Conservation (phyloP, 64 coral and sea anemone genomes). For the Montipora cactus region DNA sequence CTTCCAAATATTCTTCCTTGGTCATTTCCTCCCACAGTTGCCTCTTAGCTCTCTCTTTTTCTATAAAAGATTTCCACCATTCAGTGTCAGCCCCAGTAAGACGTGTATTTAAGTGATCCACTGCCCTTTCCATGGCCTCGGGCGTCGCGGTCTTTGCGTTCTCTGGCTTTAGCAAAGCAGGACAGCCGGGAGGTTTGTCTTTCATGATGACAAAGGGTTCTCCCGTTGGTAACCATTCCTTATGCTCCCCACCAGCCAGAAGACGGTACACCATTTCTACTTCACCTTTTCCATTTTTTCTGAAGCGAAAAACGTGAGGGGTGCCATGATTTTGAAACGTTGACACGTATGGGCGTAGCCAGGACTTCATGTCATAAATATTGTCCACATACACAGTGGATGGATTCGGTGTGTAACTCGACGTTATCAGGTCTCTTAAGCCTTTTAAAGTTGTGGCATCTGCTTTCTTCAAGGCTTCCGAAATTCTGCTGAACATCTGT, state of each 20-base stretch:
- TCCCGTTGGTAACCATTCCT: background rate
- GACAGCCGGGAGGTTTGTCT: background rate
- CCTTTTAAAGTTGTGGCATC: background rate
- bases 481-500: background rate
- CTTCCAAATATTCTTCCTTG: background rate
- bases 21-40: background rate
- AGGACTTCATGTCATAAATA: constrained; percentile 51
- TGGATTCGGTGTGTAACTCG: background rate
- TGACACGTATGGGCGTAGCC: constrained; percentile 40
- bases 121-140: background rate
- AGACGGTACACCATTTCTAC: background rate
- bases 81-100: background rate
- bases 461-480: background rate
- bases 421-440: background rate
- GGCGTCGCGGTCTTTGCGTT: background rate
- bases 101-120: background rate
- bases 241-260: background rate
- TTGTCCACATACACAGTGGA: background rate
- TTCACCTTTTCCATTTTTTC: background rate
- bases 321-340: constrained; percentile 47
- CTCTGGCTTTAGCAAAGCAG: background rate
- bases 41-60: background rate
- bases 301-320: constrained; percentile 42
- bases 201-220: background rate
- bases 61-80: constrained; percentile 11